A percentile compares a stretch with the other conserved stretches of the same genome.
Evolutionary conservation across 1,140 invertebrate species (phyloP).

Genomic region (Scaptomyza hsui): DNA sequence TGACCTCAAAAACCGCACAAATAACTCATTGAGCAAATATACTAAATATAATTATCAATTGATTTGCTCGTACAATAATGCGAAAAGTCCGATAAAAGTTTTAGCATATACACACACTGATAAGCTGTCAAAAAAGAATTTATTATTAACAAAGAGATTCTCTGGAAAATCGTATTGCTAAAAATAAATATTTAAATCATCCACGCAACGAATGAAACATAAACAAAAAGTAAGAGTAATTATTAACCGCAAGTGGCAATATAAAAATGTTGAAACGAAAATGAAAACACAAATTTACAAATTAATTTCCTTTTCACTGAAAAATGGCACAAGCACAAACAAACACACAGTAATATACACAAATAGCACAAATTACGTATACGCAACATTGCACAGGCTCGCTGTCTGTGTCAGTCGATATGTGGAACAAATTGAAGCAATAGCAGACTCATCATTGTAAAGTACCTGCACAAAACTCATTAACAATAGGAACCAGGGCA

Average conservation of each 20-base stretch:
- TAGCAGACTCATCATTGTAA: conserved; percentile 14
- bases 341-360: background rate
- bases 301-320: background rate
- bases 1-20: background rate
- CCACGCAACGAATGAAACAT: background rate
- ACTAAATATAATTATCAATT: background rate
- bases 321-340: background rate
- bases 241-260: conserved; percentile 27
- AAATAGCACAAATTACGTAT: conserved; percentile 45
- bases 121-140: background rate
- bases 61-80: background rate
- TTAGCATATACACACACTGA: background rate
- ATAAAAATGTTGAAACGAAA: conserved; percentile 1
- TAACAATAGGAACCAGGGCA: conserved; percentile 74
- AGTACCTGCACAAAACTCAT: conserved; percentile 72
- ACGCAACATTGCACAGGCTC: conserved; percentile 26
- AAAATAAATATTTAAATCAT: background rate
- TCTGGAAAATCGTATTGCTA: background rate
- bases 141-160: background rate
- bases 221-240: conserved; percentile 38
- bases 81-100: background rate
- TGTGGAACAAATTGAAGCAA: conserved; percentile 39
- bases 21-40: background rate
- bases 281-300: background rate
- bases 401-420: conserved; percentile 19